These are phyloP conservation scores for Lineus longissimus DNA, from an alignment of 1,140 invertebrate genomes.

Conservation along the genomic window DNA sequence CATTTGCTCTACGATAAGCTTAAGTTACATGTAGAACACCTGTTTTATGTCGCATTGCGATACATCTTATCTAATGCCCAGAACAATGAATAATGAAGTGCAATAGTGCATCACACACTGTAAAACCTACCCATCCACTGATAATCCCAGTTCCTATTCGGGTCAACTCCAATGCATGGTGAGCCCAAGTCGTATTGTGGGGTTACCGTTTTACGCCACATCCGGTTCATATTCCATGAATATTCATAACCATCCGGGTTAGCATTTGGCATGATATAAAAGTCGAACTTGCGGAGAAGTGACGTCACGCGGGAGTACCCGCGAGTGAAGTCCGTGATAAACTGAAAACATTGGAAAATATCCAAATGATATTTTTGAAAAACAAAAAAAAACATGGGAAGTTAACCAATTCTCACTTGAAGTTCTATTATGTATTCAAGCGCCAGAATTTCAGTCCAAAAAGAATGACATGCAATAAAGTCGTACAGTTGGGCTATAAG, in stretches of 20 bases:
- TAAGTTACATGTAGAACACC: neutral
- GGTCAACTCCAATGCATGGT: constrained; percentile 38
- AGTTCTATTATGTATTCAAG: too few relatives aligned
- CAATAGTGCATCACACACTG: too few relatives aligned
- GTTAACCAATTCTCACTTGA: too few relatives aligned
- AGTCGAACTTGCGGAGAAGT: constrained; percentile 8
- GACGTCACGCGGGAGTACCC: too few relatives aligned
- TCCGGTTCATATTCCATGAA: constrained; percentile 10
- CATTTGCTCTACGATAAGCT: neutral
- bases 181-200: neutral
- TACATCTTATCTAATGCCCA: neutral
- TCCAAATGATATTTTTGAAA: too few relatives aligned
- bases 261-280: constrained; percentile 18
- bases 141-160: constrained; percentile 44
- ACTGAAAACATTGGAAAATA: too few relatives aligned
- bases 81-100: constrained; percentile 1
- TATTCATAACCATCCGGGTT: constrained; percentile 31
- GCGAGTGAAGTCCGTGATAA: too few relatives aligned
- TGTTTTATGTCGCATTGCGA: neutral
- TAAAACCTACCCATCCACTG: constrained; percentile 33
- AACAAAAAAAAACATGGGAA: too few relatives aligned
- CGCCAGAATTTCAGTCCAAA: too few relatives aligned
- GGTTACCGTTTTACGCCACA: neutral
- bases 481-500: too few relatives aligned
- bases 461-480: too few relatives aligned